Evolutionary conservation across 2,797 vertebrate species (phyloP), one percentile per base, ranked within the genome.

Genomic region (Melanotaenia maccullochi): DNA sequence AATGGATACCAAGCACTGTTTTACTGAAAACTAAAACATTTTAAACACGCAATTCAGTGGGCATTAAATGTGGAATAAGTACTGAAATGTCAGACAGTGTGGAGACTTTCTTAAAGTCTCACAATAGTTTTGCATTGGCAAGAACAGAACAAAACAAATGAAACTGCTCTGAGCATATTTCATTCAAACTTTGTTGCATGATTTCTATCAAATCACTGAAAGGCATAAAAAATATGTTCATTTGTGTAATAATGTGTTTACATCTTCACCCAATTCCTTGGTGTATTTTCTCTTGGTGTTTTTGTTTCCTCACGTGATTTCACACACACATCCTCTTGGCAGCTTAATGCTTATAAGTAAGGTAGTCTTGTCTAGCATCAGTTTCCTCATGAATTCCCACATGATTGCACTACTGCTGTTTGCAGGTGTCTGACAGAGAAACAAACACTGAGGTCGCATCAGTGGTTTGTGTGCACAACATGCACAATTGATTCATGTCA

Each of bases 401-500:
- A 74, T 73, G 77, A 83, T 20, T 64, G 57, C 65, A 51, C 35
- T 7, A 28, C 24, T 65, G 55, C 68, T 60, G 73, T 75, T 74
- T 22, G 18, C 76, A 77, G 70, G 70, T 76, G 60, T 80, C 38
- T 71, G 71, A 73, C 51, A 60, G 59, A 67, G 51, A 68, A 76
- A 66, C 73, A 58, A 74, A 71, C 68, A 77, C 65, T 64, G 58
- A 71, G 69, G 76, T 71, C 2, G 32, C 61, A 62, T 67, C 77
- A 20, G 49, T 63, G 76, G 56, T 78, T 71, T 58, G 36, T 78
- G 71, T 73, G 33, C 55, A 65, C 49, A 63, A 44, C 58, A 65
- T 14, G n/a, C 66, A 55, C 64, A 74, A 60, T 42, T 79, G 80
- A 81, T 74, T 81, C 68, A 36, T 77, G 68, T 77, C 65, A 69